phyloP scores from a whole-genome alignment of 2,797 vertebrate genomes.

The Takifugu rubripes region DNA sequence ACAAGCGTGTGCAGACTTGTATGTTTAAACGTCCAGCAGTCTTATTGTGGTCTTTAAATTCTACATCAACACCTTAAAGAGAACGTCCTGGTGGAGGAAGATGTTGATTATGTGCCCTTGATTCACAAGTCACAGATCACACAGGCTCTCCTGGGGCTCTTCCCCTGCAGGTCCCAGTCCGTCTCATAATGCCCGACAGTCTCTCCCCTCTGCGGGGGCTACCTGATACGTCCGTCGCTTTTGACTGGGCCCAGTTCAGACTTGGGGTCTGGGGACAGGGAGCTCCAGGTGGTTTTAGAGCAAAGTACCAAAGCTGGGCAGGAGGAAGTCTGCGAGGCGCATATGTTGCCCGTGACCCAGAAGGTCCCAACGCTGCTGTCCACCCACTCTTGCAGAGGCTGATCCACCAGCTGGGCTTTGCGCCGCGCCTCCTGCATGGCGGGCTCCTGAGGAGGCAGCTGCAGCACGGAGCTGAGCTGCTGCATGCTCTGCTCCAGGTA shows the following conservation, averaged over 20 bases:
- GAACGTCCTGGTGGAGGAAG: not conserved
- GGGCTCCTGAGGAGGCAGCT: constrained; percentile 78
- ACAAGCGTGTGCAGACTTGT: constrained; percentile 27
- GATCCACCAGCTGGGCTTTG: constrained; percentile 77
- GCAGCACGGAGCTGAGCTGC: constrained; percentile 85
- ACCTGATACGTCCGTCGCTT: constrained; percentile 91
- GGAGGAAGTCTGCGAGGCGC: constrained; percentile 68
- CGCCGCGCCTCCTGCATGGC: constrained; percentile 72
- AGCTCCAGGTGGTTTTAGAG: constrained; percentile 90
- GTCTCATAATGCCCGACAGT: constrained; percentile 12
- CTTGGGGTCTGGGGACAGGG: constrained; percentile 93
- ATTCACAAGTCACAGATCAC: constrained; percentile 21
- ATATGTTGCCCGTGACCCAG: constrained; percentile 74
- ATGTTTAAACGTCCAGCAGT: constrained; percentile 71
- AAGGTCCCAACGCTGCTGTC: constrained; percentile 75
- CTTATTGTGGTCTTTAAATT: not conserved
- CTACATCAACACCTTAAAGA: constrained; percentile 4
- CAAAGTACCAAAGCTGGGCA: constrained; percentile 82
- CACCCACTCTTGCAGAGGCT: constrained; percentile 83
- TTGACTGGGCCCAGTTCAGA: constrained; percentile 90
- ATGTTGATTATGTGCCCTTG: constrained; percentile 31
- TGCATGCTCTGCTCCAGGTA: constrained; percentile 96
- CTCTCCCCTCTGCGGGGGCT: constrained; percentile 64
- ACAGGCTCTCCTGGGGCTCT: constrained; percentile 25
- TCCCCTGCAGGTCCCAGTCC: constrained; percentile 2